Percentiles rank a stretch among this genome's conserved stretches.
These are phyloP conservation scores for Oreohelix idahoensis DNA, from an alignment of 1,140 invertebrate genomes.

Conservation along the genomic window DNA sequence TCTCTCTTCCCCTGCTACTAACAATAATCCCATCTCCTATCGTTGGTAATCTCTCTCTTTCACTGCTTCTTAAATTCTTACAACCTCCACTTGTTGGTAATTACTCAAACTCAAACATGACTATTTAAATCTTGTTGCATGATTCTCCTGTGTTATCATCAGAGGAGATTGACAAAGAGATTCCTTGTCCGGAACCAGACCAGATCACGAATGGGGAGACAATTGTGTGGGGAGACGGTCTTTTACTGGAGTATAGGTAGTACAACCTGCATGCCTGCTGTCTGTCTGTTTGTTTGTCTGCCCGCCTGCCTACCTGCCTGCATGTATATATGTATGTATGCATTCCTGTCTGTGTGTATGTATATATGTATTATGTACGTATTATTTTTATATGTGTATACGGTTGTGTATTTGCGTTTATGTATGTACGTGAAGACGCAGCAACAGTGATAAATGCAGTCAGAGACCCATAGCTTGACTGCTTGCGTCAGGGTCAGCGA, in stretches of 20 bases:
- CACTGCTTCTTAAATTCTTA: no score
- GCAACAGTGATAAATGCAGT: no score
- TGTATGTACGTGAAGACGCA: neutral
- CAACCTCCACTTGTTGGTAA: no score
- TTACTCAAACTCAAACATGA: no score
- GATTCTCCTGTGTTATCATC: neutral
- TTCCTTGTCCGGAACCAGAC: constrained; percentile 45
- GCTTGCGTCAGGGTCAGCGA: no score
- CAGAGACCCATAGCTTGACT: no score
- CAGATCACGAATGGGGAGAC: constrained; percentile 46
- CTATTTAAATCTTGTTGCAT: no score
- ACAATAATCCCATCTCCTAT: no score
- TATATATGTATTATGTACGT: neutral
- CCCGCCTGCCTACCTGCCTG: neutral
- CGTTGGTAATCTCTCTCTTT: no score
- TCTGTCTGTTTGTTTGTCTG: neutral
- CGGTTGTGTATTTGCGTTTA: neutral
- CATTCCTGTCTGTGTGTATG: neutral
- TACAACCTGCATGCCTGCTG: neutral
- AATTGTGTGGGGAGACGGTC: constrained; percentile 52
- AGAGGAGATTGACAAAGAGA: constrained; percentile 37
- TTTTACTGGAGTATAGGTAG: constrained; percentile 54
- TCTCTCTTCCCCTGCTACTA: no score
- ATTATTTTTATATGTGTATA: neutral
- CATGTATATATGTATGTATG: neutral